Evolutionary conservation across 2,797 vertebrate species (phyloP).

Genomic region (Channa striata): DNA sequence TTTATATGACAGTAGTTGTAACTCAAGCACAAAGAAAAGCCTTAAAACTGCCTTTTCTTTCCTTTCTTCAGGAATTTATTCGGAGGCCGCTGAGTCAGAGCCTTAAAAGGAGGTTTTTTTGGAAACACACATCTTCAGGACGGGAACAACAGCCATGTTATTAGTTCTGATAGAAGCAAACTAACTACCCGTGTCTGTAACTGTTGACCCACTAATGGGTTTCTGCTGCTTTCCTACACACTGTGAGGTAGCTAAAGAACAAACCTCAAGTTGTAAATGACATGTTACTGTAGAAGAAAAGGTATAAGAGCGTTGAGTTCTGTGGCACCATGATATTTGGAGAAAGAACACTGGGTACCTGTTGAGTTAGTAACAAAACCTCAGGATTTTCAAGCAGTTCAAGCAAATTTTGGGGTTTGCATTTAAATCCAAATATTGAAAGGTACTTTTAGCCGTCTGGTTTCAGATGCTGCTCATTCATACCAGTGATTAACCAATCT

Average conservation of each 20-base stretch:
- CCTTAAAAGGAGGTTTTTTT: conserved; percentile 16
- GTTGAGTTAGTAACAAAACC: not conserved
- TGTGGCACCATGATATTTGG: not conserved
- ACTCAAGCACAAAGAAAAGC: conserved; percentile 15
- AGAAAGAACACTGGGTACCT: conserved; percentile 2
- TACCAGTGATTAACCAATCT: conserved; percentile 42
- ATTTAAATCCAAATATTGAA: not conserved
- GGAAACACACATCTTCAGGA: conserved; percentile 14
- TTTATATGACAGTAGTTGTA: conserved; percentile 7
- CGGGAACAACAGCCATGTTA: conserved; percentile 12
- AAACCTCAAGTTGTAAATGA: conserved; percentile 26
- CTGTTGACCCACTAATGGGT: conserved; percentile 59
- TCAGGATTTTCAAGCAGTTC: not conserved
- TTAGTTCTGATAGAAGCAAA: conserved; percentile 19
- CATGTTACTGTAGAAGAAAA: conserved; percentile 10
- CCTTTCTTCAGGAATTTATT: conserved; percentile 13
- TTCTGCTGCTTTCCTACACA: conserved; percentile 17
- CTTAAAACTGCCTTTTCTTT: conserved; percentile 1
- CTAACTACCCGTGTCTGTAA: conserved; percentile 1
- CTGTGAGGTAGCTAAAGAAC: conserved; percentile 2
- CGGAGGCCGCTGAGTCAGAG: conserved; percentile 18
- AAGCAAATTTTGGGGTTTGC: not conserved
- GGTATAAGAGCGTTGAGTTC: not conserved
- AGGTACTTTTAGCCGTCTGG: no score
- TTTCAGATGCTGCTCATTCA: conserved; percentile 35